A percentile compares a stretch with the other conserved stretches of the same genome.
Conservation (phyloP, 2,113 vertebrate species). For the Donacobius atricapilla region DNA sequence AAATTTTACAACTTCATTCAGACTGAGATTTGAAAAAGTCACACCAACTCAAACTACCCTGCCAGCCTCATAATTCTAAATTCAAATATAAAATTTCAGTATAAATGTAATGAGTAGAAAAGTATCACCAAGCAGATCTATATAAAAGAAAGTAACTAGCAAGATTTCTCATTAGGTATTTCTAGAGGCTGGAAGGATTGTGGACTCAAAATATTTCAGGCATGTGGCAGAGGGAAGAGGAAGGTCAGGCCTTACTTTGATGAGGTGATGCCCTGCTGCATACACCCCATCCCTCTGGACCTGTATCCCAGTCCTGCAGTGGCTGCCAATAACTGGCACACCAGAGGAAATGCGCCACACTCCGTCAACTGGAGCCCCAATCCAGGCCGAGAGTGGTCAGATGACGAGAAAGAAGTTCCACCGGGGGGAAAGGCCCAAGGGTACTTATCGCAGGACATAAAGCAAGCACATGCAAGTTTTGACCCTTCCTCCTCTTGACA, state of each 20-base stretch:
- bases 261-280: not conserved
- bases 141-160: not conserved
- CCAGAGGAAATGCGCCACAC: not conserved
- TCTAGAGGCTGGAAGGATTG: not conserved
- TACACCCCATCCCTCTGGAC: not conserved
- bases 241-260: not conserved
- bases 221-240: not conserved
- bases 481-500: not conserved
- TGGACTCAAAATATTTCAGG: not conserved
- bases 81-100: not conserved
- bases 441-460: not conserved
- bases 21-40: not conserved
- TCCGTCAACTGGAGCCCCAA: not conserved
- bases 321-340: not conserved
- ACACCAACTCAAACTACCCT: not conserved
- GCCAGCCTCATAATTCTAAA: not conserved
- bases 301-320: not conserved
- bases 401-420: not conserved
- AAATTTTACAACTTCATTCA: not conserved
- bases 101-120: not conserved
- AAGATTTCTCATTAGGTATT: not conserved
- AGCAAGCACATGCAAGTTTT: not conserved
- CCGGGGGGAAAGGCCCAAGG: not conserved
- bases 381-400: not conserved
- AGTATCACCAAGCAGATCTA: not conserved